These are phyloP conservation scores for Drosophila subpulchrella DNA, from an alignment of 1,140 invertebrate species.

Conservation along the genomic window DNA sequence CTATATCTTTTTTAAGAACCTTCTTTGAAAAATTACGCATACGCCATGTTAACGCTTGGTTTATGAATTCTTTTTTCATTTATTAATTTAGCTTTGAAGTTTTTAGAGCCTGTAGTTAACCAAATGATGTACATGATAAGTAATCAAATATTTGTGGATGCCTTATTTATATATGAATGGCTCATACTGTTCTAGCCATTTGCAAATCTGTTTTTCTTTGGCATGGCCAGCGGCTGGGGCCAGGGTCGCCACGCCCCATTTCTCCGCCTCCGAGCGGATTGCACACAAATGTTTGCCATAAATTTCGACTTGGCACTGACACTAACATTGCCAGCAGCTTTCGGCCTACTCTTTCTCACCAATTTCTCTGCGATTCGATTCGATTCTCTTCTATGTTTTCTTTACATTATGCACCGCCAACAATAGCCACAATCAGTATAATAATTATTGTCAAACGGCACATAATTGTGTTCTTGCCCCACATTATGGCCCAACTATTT, in stretches of 20 bases:
- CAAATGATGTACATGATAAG: background rate
- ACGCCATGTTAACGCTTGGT: no score
- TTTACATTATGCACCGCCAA: slow-evolving; percentile 20
- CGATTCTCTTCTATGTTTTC: slow-evolving; percentile 22
- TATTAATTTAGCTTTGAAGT: background rate
- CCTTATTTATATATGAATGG: background rate
- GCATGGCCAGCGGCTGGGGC: slow-evolving; percentile 49
- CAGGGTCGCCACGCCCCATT: slow-evolving; percentile 41
- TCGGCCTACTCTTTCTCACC: background rate
- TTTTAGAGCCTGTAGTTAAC: background rate
- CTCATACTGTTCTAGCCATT: slow-evolving; percentile 25
- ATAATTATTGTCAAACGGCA: slow-evolving; percentile 28
- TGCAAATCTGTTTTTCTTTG: slow-evolving; percentile 32
- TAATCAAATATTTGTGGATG: background rate
- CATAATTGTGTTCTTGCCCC: slow-evolving; percentile 45
- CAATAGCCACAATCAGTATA: slow-evolving; percentile 17
- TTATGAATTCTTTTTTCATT: background rate
- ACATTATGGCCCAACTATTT: slow-evolving; percentile 36
- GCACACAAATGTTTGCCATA: slow-evolving; percentile 67
- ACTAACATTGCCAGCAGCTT: slow-evolving; percentile 52
- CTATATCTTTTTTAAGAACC: no score
- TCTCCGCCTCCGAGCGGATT: slow-evolving; percentile 11
- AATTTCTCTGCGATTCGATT: background rate
- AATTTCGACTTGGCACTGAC: slow-evolving; percentile 60
- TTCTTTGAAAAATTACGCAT: no score